Conservation (phyloP, 2,888 invertebrate species). For the Timema cristinae region DNA sequence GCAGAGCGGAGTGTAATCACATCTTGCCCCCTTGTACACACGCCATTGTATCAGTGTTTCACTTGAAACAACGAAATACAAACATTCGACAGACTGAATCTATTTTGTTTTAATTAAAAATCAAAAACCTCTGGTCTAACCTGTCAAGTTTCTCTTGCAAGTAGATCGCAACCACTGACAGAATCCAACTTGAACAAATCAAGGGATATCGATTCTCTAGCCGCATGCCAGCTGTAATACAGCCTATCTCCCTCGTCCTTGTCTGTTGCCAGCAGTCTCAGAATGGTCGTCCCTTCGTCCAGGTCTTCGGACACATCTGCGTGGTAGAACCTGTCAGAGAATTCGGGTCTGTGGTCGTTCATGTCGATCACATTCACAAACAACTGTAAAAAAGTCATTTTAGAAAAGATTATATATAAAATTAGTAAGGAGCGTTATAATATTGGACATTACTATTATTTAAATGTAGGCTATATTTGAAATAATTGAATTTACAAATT, state of each 20-base stretch:
- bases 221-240: slow-evolving; percentile 75
- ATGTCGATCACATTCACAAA: slow-evolving; percentile 77
- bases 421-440: no score
- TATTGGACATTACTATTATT: no score
- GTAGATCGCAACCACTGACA: slow-evolving; percentile 64
- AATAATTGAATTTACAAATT: no score
- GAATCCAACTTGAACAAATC: slow-evolving; percentile 79
- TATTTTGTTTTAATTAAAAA: no score
- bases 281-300: slow-evolving; percentile 63
- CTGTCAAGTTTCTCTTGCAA: slow-evolving; percentile 72
- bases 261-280: slow-evolving; percentile 65
- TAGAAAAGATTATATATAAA: no score
- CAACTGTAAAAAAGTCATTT: slow-evolving; percentile 47
- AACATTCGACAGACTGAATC: no score
- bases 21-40: no score
- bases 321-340: slow-evolving; percentile 64
- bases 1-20: no score
- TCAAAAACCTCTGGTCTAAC: slow-evolving; percentile 37
- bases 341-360: slow-evolving; percentile 82
- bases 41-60: no score
- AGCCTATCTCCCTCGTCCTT: slow-evolving; percentile 63
- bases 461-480: no score
- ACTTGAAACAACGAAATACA: no score
- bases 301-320: slow-evolving; percentile 78
- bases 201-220: slow-evolving; percentile 67